Evolutionary conservation across 2,888 invertebrate genomes (phyloP), one percentile per base, ranked within the genome.

Genomic region (Stenoptilia bipunctidactyla): DNA sequence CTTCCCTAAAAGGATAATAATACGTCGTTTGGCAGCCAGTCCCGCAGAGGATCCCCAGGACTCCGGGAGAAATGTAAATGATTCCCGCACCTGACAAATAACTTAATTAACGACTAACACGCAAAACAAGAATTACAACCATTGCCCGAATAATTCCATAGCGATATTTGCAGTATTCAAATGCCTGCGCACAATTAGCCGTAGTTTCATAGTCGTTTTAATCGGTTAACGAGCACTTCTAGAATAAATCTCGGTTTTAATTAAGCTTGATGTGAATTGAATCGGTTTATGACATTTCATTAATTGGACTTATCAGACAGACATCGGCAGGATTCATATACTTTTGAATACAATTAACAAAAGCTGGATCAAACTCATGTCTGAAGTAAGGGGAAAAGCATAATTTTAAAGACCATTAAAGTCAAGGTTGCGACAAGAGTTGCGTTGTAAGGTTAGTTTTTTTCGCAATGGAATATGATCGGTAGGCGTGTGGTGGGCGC

Each of bases 1-100:
- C 66, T 58, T 75, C 80, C 83, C 80, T 83, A 83, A 82, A 83
- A 75, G 83, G 83, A 79, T 75, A 82, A 83, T 82, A 83, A 82
- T 83, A 75, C 79, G 75, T 73, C 80, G 79, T 80, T 77, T 60
- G 61, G 59, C 20, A 20, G 8, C 20, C 3, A 20, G 8, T 8
- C 56, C 58, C 59, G 55, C 55, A 53, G 55, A 53, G 66, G 61
- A 66, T 64, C 66, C 66, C 61, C 63, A 59, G 65, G 70, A 68
- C 66, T 67, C 62, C 61, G 50, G 62, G 66, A 75, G 76, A 79
- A 79, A 82, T 82, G 79, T 80, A 82, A 82, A 82, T 80, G 68
- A 71, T 63, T 57, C 64, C 56, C 61, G 61, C 67, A 64, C 62
- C 72, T 70, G 82, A 83, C 82, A 83, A 83, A 83, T 83, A 76